These are phyloP conservation scores for Arrhopalites spinosus DNA, from an alignment of 2,888 invertebrate species.

Conservation along the genomic window DNA sequence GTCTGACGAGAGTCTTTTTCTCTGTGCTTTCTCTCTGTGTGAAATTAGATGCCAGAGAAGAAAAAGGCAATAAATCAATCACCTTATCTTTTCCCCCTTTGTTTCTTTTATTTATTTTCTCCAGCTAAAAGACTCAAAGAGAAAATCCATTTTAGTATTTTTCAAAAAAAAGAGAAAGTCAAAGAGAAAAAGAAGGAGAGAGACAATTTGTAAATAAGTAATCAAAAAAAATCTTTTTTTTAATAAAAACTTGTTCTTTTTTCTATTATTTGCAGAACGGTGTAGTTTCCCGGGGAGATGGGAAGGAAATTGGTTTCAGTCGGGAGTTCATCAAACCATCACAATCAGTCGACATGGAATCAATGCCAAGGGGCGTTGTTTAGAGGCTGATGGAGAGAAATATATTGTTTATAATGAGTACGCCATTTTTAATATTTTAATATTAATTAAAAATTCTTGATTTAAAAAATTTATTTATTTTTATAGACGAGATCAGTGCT, in stretches of 20 bases:
- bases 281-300: slow-evolving; percentile 44
- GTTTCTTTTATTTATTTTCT: neutral
- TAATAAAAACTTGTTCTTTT: neutral
- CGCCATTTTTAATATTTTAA: slow-evolving; percentile 26
- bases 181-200: neutral
- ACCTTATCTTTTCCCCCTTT: neutral
- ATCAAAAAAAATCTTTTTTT: neutral
- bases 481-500: slow-evolving; percentile 64
- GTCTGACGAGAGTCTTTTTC: neutral
- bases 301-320: slow-evolving; percentile 53
- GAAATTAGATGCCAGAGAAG: neutral
- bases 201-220: neutral
- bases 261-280: slow-evolving; percentile 25
- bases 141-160: neutral
- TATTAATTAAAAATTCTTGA: neutral
- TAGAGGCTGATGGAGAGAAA: slow-evolving; percentile 53
- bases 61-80: neutral
- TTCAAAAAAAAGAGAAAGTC: neutral
- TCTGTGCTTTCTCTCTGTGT: neutral
- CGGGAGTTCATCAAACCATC: slow-evolving; percentile 51
- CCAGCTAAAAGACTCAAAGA: neutral
- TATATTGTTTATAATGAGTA: slow-evolving; percentile 53
- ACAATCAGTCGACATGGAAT: slow-evolving; percentile 47
- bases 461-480: neutral
- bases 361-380: slow-evolving; percentile 52